Conservation (phyloP, 2,888 invertebrate genomes). For the Neria commutata region DNA sequence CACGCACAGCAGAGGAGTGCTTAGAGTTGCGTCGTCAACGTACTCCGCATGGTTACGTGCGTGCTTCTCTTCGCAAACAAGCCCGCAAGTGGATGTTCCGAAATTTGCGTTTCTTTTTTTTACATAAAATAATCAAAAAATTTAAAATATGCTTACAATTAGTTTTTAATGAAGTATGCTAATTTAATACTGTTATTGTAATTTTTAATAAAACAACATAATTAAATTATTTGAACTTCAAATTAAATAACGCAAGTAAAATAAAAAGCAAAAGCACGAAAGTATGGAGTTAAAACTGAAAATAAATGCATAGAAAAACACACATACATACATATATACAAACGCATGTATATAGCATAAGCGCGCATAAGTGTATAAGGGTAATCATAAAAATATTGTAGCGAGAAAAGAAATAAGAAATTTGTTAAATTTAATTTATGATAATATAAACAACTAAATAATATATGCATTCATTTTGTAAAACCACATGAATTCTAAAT, state of each 20-base stretch:
- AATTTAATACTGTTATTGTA: constrained; percentile 6
- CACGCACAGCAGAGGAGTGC: not conserved
- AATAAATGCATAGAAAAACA: constrained; percentile 11
- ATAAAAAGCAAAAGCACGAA: constrained; percentile 5
- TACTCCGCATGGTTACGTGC: not conserved
- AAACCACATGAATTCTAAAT: not conserved
- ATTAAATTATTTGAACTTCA: not conserved
- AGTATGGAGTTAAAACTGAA: constrained; percentile 27
- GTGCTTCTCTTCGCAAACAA: too few species aligned
- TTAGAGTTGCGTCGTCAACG: too few species aligned
- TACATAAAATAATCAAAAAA: not conserved
- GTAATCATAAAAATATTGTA: too few species aligned
- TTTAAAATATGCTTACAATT: not conserved
- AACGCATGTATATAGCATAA: too few species aligned
- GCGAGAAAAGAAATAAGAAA: too few species aligned
- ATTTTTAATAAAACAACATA: constrained; percentile 4
- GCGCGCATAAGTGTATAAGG: too few species aligned
- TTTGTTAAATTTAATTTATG: not conserved
- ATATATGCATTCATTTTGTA: not conserved
- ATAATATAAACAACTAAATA: not conserved
- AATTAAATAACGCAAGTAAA: constrained; percentile 4
- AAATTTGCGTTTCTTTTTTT: not conserved
- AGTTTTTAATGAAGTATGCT: not conserved
- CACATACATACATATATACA: constrained; percentile 1
- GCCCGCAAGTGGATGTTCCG: not conserved